Base-by-base conservation (phyloP, 2,797 vertebrate genomes). In the Malacoctenus gilli region DNA sequence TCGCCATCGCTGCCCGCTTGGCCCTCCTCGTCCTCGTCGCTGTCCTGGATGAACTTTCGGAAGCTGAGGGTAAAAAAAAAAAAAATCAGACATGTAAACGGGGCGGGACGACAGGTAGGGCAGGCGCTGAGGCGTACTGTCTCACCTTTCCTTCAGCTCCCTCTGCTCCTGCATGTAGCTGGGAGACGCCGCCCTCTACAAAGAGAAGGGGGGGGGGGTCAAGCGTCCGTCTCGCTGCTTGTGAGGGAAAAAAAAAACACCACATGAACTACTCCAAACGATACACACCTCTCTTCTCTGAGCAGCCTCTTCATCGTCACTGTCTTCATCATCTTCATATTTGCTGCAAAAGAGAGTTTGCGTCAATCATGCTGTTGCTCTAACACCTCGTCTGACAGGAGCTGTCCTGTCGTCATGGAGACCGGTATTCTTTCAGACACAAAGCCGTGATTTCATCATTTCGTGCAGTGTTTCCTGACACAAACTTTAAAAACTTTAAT, bases 111-210 rank as follows among this genome's bases (percentile, higher is more conserved):
- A 8, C 22, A 8, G 4, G 4, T 4, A 4, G 4, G 8, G 22
- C 22, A 23, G 22, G 22, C 22, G 8, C 22, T 5, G 25, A 28
- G 4, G 5, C 25, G 9, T 1, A 28, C 6, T 2, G 5, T 2
- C 4, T 32, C 54, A 95, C 95, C 94, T 94, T 52, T 93, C 89
- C 60, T 90, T 94, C 42, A 96, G 86, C 23, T 89, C 84, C 51
- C 43, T 86, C 84, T 96, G 95, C 81, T 96, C 94, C 56, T 95
- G 94, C 2, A 92, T 84, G 25, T 95, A 96, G 67, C 89, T 95
- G 1, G 90, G 91, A 3, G 92, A 94, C 0, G 79, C 78, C 0
- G 83, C 85, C 80, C 90, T 86, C 94, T 94, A 51, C 15, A 58
- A 49, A 9, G 4, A 40, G 56, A 64, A 63, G 0, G 39, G 21